phyloP scores from a whole-genome alignment of 2,888 invertebrate species.

The Colletes collaris region DNA sequence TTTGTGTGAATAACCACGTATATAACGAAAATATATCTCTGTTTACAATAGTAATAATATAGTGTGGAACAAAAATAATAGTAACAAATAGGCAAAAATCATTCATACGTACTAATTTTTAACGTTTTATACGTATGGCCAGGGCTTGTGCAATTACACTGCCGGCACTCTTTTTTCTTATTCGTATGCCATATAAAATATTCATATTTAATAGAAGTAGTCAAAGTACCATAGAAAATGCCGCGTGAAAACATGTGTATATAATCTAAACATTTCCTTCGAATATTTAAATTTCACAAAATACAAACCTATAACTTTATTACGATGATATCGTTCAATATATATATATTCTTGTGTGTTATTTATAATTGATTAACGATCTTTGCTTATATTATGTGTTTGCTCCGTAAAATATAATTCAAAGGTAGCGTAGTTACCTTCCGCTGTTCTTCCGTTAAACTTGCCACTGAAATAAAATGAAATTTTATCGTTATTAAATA shows the following conservation, averaged over 20 bases:
- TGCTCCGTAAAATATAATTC: constrained; percentile 1
- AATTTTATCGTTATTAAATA: neutral
- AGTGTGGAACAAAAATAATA: constrained; percentile 7
- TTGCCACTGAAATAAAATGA: constrained; percentile 75
- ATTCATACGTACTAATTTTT: constrained; percentile 12
- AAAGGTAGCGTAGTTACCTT: neutral
- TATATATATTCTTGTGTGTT: neutral
- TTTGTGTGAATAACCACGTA: neutral
- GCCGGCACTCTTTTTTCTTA: constrained; percentile 7
- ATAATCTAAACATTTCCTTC: constrained; percentile 23
- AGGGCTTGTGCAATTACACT: neutral
- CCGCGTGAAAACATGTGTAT: constrained; percentile 20
- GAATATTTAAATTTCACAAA: constrained; percentile 34
- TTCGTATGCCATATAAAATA: constrained; percentile 39
- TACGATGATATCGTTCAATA: neutral
- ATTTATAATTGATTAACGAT: constrained; percentile 8
- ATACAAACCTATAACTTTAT: constrained; percentile 19
- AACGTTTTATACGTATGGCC: neutral
- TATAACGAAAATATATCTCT: constrained; percentile 4
- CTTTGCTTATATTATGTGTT: constrained; percentile 5
- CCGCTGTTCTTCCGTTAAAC: constrained; percentile 59
- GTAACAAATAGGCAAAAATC: constrained; percentile 26
- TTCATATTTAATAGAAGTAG: constrained; percentile 34
- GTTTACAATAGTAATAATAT: constrained; percentile 19
- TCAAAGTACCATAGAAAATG: constrained; percentile 38